A percentile compares a stretch with the other conserved stretches of the same genome.
phyloP scores from a whole-genome alignment of 2,113 vertebrate species.

The Lasiurus cinereus region DNA sequence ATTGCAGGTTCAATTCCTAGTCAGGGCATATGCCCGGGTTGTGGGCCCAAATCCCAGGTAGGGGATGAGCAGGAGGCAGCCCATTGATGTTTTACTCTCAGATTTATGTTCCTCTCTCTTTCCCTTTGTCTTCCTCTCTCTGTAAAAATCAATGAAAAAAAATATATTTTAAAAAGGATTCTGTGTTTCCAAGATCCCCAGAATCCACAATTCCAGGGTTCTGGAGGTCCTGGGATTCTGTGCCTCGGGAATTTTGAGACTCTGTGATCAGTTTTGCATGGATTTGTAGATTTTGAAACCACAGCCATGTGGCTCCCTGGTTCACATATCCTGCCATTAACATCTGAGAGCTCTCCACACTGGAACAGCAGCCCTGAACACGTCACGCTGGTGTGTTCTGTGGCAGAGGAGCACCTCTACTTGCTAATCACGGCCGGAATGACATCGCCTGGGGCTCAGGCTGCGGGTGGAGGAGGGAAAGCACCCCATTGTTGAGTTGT shows the following conservation, averaged over 20 bases:
- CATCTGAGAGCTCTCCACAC: not conserved
- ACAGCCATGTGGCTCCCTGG: not conserved
- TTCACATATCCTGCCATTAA: not conserved
- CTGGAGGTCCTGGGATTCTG: not conserved
- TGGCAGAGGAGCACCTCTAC: fast-evolving
- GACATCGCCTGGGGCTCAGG: not conserved
- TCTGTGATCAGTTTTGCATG: not conserved
- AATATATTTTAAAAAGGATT: not conserved
- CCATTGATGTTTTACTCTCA: not conserved
- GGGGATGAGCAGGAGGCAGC: not conserved
- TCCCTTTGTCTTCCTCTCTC: not conserved
- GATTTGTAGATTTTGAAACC: not conserved
- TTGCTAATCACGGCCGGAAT: no score
- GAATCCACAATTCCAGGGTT: no score
- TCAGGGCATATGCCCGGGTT: not conserved
- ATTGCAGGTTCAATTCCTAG: not conserved
- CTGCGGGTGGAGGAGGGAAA: not conserved
- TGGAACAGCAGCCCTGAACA: not conserved
- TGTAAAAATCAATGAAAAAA: not conserved
- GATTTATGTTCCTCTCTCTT: not conserved
- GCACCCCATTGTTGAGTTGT: not conserved
- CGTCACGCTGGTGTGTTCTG: not conserved
- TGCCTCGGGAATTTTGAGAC: not conserved
- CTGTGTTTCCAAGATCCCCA: not conserved
- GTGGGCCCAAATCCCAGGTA: not conserved